phyloP scores from a whole-genome alignment of 2,797 vertebrate species.

The Oreortyx pictus region DNA sequence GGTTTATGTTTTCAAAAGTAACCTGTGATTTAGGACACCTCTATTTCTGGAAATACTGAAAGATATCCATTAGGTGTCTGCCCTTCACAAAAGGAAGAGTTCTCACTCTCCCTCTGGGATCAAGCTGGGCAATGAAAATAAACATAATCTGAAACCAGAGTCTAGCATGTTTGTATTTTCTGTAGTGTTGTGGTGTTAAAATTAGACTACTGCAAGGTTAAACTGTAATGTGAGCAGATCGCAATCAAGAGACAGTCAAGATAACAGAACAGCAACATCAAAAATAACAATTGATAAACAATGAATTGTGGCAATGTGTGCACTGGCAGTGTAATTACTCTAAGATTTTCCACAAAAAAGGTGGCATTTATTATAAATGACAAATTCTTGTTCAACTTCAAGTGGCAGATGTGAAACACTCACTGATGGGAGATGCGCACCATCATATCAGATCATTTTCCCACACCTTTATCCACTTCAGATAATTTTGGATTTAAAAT shows the following conservation, averaged over 20 bases:
- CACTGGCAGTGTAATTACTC: neutral
- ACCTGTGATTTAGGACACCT: neutral
- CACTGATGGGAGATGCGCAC: neutral
- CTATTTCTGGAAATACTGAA: neutral
- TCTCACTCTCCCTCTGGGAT: neutral
- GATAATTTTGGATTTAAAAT: slow-evolving; percentile 40
- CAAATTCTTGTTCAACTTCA: neutral
- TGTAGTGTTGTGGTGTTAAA: slow-evolving; percentile 36
- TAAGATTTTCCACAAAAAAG: slow-evolving; percentile 21
- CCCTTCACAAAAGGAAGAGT: neutral
- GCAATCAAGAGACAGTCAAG: slow-evolving; percentile 28
- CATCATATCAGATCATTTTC: slow-evolving; percentile 36
- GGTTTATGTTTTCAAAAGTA: neutral
- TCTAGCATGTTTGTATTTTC: neutral
- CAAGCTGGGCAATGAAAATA: slow-evolving; percentile 2
- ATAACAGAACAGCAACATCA: slow-evolving; percentile 33
- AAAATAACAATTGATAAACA: neutral
- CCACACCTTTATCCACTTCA: slow-evolving; percentile 37
- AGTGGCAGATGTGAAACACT: slow-evolving; percentile 30
- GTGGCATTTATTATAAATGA: neutral
- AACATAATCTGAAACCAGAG: neutral
- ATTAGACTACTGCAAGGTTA: slow-evolving; percentile 59
- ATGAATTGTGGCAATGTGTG: neutral
- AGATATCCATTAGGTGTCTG: neutral
- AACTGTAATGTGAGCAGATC: slow-evolving; percentile 25